Evolutionary conservation across 2,888 invertebrate species (phyloP), one percentile per base, ranked within the genome.

Genomic region (Ochropleura plecta): DNA sequence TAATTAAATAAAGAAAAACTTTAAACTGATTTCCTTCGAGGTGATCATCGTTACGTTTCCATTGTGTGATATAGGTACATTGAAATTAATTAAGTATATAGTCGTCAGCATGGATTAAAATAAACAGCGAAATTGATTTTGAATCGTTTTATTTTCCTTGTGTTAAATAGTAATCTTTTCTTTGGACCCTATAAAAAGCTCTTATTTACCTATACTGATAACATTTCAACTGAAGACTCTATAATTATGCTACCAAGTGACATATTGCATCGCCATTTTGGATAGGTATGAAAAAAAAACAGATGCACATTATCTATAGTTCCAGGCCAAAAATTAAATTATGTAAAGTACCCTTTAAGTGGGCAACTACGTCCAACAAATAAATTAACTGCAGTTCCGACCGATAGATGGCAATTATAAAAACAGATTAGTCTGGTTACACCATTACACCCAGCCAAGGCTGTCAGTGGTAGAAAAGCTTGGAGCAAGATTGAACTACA

Each of bases 51-150:
- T 91, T 91, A 92, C 90, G 94, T 95, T 95, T 94, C 95, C 94
- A 93, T 91, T 92, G 96, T 96, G 96, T 96, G 96, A 96, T 96
- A 96, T 95, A 95, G 93, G 90, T 94, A 95, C 94, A 93, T 95
- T 95, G 92, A 92, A 93, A 92, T 90, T 94, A 92, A 90, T 91
- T 92, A 96, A 95, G 94, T 92, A 94, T 93, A 95, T 96, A 96
- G 95, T 94, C 93, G 93, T 94, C 95, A 94, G 95, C 95, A 96
- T 96, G 93, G 91, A 95, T 93, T 94, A 94, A 93, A 94, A 94
- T 94, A 94, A 94, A 95, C 91, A 92, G 93, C 93, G 93, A 94
- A 94, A 94, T 89, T 90, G 77, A 91, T 84, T 73, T 78, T 84
- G 7, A 64, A 44, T 78, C 63, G 79, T 87, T 89, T 89, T 84